These are phyloP conservation scores for Zaprionus ghesquierei DNA, from an alignment of 1,140 invertebrate species.

Conservation along the genomic window DNA sequence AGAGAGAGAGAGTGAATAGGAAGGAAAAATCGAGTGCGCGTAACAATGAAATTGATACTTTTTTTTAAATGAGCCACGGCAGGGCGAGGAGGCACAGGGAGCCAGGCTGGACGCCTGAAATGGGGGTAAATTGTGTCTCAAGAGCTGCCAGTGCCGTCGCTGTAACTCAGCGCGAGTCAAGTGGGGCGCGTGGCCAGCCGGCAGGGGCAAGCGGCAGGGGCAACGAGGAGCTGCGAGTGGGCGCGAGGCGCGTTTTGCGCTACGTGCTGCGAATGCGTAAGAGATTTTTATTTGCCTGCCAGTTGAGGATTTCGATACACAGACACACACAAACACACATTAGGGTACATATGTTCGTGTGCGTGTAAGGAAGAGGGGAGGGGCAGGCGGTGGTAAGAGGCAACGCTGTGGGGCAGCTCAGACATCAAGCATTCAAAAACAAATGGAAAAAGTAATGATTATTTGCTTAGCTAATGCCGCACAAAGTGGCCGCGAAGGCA, in stretches of 20 bases:
- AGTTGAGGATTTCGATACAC: slow-evolving; percentile 64
- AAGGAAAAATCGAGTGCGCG: slow-evolving; percentile 68
- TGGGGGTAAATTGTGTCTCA: slow-evolving; percentile 51
- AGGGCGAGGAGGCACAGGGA: slow-evolving; percentile 2
- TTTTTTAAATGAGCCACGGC: slow-evolving; percentile 67
- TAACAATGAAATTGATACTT: slow-evolving; percentile 81
- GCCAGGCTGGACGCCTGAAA: neutral
- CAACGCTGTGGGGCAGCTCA: slow-evolving; percentile 8
- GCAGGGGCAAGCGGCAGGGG: neutral
- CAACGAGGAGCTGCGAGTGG: neutral
- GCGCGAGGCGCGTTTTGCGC: slow-evolving; percentile 49
- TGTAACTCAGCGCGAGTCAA: slow-evolving; percentile 57
- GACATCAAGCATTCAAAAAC: slow-evolving; percentile 64
- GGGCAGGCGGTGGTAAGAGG: neutral
- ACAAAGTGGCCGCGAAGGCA: slow-evolving; percentile 66
- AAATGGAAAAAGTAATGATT: slow-evolving; percentile 81
- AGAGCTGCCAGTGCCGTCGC: slow-evolving; percentile 47
- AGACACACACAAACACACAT: neutral
- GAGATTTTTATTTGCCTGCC: slow-evolving; percentile 76
- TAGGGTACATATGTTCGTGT: slow-evolving; percentile 24
- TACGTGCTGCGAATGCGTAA: slow-evolving; percentile 77
- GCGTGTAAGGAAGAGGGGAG: neutral
- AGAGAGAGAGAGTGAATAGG: neutral
- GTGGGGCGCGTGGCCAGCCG: slow-evolving; percentile 38
- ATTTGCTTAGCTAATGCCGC: slow-evolving; percentile 80